Conservation (phyloP, 2,888 invertebrate species). For the Phlogophora meticulosa region DNA sequence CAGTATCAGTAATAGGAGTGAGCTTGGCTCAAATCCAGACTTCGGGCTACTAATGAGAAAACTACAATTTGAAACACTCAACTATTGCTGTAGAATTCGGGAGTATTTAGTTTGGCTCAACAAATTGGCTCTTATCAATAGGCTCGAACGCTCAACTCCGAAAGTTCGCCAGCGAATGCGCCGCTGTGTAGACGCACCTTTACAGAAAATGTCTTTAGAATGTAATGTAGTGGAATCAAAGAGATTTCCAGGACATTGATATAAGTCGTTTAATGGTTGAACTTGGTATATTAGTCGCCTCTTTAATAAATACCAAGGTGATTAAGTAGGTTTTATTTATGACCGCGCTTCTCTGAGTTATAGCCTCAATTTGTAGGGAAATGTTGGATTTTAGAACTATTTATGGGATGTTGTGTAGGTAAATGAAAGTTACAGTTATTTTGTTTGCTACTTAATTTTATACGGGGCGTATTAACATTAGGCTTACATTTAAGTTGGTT, state of each 20-base stretch:
- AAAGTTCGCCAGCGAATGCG: conserved; percentile 16
- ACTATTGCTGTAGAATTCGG: too few species aligned
- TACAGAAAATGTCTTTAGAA: conserved; percentile 49
- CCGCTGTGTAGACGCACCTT: conserved; percentile 3
- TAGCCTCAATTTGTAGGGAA: conserved; percentile 44
- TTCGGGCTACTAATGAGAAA: too few species aligned
- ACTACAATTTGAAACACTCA: too few species aligned
- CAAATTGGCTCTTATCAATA: too few species aligned
- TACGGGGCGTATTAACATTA: not conserved
- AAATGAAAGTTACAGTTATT: conserved; percentile 20
- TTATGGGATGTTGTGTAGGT: conserved; percentile 12
- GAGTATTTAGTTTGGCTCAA: too few species aligned
- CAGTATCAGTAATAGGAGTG: too few species aligned
- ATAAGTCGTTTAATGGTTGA: conserved; percentile 65
- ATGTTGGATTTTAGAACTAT: conserved; percentile 36
- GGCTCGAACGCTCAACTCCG: too few species aligned
- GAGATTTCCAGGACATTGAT: conserved; percentile 55
- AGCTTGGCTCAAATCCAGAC: too few species aligned
- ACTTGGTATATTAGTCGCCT: conserved; percentile 71
- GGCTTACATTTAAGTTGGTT: too few species aligned
- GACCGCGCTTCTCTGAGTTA: conserved; percentile 27
- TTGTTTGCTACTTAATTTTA: conserved; percentile 5
- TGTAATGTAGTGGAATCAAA: conserved; percentile 68
- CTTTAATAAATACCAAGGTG: conserved; percentile 67
- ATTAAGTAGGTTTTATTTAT: conserved; percentile 56